Base-by-base conservation (phyloP, 2,797 vertebrate species). In the Xenentodon cancila region DNA sequence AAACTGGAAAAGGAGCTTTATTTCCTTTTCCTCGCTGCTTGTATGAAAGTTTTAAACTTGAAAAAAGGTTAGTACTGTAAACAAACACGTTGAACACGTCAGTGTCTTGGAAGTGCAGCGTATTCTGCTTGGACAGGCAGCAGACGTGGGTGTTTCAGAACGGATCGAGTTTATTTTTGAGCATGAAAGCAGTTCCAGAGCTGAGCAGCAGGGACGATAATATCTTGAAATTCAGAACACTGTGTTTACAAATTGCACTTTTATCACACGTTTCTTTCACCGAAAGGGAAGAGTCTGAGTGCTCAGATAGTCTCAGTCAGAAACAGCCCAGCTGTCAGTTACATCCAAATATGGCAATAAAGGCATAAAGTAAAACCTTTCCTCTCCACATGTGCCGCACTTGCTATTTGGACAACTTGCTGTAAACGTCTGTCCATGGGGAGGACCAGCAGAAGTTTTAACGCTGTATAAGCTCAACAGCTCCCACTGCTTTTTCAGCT, bases 341-440 rank as follows among this genome's bases (percentile, higher is more conserved):
- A 57, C 55, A 37, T 73, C 82, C 84, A 85, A 79, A 86, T 84
- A 86, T 81, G 82, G 84, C 56, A 8, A 20, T 74, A 73, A 71
- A 75, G 11, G 34, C 52, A 70, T 61, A 57, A 79, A 59, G 53
- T 34, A 46, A 71, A 80, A 60, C 57, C 48, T 57, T 60, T 65
- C 55, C 57, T 68, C 64, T 60, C 43, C 57, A 64, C 34, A 63
- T 86, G 68, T 44, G 21, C 79, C 85, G 77, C 81, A 57, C 82
- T 65, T 73, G 80, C 84, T 75, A 32, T 88, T 91, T 91, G 72
- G 89, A 91, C 86, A 90, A 77, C 84, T 73, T 74, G 64, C 73
- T 84, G 72, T 87, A 90, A 91, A 92, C 74, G 47, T 84, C 80
- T 78, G 69, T 56, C 57, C 54, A 63, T 45, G 53, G 77, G 75